A percentile compares a stretch with the other conserved stretches of the same genome.
Conservation (phyloP, 2,113 vertebrate genomes). For the Megatriorchis doriae region DNA sequence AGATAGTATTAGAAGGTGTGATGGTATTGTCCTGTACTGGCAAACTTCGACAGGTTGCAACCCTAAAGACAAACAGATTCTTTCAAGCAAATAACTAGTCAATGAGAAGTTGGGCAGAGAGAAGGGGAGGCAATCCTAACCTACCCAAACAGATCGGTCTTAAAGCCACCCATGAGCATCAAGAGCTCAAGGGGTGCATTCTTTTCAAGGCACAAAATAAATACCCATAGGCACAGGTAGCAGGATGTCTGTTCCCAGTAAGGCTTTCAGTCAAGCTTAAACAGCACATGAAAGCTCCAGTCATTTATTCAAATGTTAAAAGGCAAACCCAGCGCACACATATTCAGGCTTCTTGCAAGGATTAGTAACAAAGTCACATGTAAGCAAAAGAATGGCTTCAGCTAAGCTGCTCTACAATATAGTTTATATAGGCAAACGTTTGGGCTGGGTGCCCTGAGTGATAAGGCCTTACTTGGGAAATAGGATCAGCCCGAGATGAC, state of each 20-base stretch:
- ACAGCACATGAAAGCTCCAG: slow-evolving; percentile 22
- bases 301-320: slow-evolving; percentile 36
- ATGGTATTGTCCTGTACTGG: slow-evolving; percentile 19
- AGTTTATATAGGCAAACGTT: neutral
- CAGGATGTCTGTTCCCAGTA: slow-evolving; percentile 47
- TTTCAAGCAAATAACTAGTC: slow-evolving; percentile 64
- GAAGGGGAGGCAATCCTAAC: neutral
- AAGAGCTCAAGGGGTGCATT: neutral
- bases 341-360: neutral
- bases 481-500: neutral
- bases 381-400: neutral
- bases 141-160: neutral
- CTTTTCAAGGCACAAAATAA: slow-evolving; percentile 44
- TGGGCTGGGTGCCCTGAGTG: neutral
- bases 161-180: neutral
- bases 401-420: neutral
- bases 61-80: slow-evolving; percentile 77
- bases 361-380: neutral
- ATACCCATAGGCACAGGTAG: slow-evolving; percentile 33
- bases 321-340: neutral
- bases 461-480: neutral
- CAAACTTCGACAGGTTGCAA: slow-evolving; percentile 70
- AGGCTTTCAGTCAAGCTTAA: slow-evolving; percentile 8
- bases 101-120: slow-evolving; percentile 13
- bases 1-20: neutral